A percentile compares a stretch with the other conserved stretches of the same genome.
Evolutionary conservation across 2,113 vertebrate genomes (phyloP).

Genomic region (Nerophis lumbriciformis): DNA sequence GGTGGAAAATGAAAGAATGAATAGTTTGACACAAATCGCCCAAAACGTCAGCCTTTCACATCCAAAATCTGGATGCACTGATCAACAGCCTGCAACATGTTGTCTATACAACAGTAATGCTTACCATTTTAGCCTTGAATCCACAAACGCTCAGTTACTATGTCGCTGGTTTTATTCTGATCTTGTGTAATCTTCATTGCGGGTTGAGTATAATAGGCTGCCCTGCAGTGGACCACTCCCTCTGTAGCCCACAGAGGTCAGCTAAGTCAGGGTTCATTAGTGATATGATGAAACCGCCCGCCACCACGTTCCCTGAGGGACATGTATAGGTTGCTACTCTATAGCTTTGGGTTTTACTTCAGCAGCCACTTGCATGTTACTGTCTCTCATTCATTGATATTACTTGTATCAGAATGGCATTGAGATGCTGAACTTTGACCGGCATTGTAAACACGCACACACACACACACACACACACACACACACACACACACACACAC

Average conservation of each 20-base stretch:
- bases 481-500: constrained; percentile 2
- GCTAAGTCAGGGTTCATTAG: constrained; percentile 48
- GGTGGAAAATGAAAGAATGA: constrained; percentile 3
- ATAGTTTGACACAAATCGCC: neutral
- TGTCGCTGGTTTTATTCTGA: constrained; percentile 16
- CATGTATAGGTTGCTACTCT: constrained; percentile 2
- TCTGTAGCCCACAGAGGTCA: constrained; percentile 43
- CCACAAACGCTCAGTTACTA: neutral
- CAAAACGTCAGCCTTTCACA: neutral
- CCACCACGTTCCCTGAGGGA: constrained; percentile 19
- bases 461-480: neutral
- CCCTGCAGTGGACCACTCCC: constrained; percentile 11
- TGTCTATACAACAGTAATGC: neutral
- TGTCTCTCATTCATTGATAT: neutral
- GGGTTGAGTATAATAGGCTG: constrained; percentile 42
- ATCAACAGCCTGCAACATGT: neutral
- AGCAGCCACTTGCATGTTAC: neutral
- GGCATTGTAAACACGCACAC: constrained; percentile 11
- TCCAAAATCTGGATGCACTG: neutral
- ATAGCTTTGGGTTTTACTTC: neutral
- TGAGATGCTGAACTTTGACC: constrained; percentile 1
- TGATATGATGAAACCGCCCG: constrained; percentile 1
- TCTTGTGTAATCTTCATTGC: constrained; percentile 9
- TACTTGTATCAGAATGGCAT: neutral
- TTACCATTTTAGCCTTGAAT: constrained; percentile 8